Percentiles rank a stretch among this genome's conserved stretches.
These are phyloP conservation scores for Indri indri DNA, from an alignment of 2,113 vertebrate genomes.

Conservation along the genomic window DNA sequence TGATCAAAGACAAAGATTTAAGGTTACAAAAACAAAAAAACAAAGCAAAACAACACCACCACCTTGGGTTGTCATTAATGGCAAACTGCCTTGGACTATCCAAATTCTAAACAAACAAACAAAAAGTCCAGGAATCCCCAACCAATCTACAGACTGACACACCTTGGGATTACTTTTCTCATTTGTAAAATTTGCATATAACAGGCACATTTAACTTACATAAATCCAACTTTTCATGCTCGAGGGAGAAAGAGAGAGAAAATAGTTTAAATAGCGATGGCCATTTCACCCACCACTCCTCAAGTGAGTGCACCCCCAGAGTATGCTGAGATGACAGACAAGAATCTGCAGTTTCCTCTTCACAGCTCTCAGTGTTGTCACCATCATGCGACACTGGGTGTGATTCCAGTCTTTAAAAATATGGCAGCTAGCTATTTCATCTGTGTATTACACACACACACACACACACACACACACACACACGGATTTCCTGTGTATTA, in stretches of 20 bases:
- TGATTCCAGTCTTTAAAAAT: background rate
- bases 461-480: too few relatives aligned
- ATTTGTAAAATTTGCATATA: background rate
- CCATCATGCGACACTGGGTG: background rate
- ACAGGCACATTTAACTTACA: background rate
- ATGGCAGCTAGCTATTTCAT: background rate
- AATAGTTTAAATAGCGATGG: background rate
- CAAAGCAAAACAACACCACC: background rate
- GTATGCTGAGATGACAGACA: background rate
- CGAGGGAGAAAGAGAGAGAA: background rate
- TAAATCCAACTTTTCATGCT: background rate
- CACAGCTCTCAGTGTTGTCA: background rate
- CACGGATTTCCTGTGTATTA: background rate
- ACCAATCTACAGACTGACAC: background rate
- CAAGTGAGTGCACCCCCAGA: background rate
- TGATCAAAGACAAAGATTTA: background rate
- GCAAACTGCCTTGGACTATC: background rate
- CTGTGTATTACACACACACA: background rate
- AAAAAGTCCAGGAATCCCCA: background rate
- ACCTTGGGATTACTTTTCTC: background rate
- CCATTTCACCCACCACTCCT: too few relatives aligned
- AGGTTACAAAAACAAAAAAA: slow-evolving; percentile 9
- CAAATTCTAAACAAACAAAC: background rate
- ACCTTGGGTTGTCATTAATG: background rate
- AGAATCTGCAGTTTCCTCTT: background rate